Percentiles rank a stretch among this genome's conserved stretches.
phyloP scores from a whole-genome alignment of 2,113 vertebrate genomes.

The Prunella himalayana region DNA sequence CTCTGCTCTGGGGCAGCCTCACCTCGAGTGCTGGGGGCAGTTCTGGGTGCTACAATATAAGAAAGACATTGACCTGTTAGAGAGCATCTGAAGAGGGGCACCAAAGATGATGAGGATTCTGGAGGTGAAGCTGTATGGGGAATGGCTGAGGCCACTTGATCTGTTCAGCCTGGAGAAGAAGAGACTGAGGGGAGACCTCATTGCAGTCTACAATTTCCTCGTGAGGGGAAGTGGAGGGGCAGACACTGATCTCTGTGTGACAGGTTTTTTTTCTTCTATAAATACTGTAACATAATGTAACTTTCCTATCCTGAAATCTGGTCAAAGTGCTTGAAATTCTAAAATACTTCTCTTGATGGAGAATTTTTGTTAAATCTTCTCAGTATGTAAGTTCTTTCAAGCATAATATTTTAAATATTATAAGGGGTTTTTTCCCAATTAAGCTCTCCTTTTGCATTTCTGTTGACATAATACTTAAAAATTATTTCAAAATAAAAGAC shows the following conservation, averaged over 20 bases:
- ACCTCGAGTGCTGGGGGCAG: neutral
- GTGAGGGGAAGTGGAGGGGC: neutral
- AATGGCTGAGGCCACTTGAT: neutral
- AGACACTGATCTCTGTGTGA: neutral
- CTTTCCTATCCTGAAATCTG: neutral
- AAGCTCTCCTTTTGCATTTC: neutral
- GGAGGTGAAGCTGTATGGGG: rapidly evolving
- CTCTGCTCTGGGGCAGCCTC: neutral
- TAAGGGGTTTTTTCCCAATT: neutral
- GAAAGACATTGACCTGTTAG: neutral
- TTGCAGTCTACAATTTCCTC: rapidly evolving
- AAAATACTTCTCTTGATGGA: neutral
- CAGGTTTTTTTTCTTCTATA: neutral
- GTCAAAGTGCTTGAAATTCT: neutral
- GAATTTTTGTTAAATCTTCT: neutral
- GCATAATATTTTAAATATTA: neutral
- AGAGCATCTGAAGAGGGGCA: neutral
- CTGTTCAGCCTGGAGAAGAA: neutral
- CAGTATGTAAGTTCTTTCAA: neutral
- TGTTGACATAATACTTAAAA: neutral
- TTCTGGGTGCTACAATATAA: rapidly evolving
- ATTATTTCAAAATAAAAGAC: neutral
- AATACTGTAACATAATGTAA: neutral
- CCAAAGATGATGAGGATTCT: neutral
- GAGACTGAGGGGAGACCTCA: neutral